Percentiles rank a stretch among this genome's conserved stretches.
Evolutionary conservation across 2,113 vertebrate genomes (phyloP).

Genomic region (Chaetops frenatus): DNA sequence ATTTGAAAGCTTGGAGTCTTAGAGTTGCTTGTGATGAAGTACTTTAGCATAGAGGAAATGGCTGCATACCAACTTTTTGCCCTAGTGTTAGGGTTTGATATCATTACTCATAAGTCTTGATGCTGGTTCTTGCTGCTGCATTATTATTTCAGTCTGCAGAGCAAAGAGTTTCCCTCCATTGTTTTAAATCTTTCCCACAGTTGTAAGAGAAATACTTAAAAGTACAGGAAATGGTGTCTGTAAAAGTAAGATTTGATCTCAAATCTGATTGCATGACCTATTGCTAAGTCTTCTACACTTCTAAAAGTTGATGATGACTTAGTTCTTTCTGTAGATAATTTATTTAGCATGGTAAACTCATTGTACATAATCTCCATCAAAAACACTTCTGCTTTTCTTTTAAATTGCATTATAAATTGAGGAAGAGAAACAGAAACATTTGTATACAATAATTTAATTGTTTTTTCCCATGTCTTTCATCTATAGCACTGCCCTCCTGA

Average conservation of each 20-base stretch:
- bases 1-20: not conserved
- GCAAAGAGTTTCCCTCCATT: slow-evolving; percentile 1
- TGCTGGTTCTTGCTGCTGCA: not conserved
- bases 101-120: not conserved
- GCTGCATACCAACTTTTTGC: not conserved
- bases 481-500: not conserved
- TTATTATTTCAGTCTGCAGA: not conserved
- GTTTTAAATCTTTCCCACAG: not conserved
- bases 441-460: not conserved
- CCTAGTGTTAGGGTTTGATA: not conserved
- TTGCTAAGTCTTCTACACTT: not conserved
- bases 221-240: not conserved
- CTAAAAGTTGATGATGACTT: not conserved
- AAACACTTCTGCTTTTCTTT: not conserved
- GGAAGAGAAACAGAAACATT: not conserved
- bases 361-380: not conserved
- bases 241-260: slow-evolving; percentile 1
- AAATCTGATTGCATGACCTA: not conserved
- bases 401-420: not conserved
- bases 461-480: not conserved
- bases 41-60: not conserved
- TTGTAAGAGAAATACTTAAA: not conserved
- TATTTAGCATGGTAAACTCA: not conserved
- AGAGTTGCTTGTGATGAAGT: not conserved
- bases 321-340: not conserved